Conservation (phyloP, 2,113 vertebrate species). For the Hyaena hyaena region DNA sequence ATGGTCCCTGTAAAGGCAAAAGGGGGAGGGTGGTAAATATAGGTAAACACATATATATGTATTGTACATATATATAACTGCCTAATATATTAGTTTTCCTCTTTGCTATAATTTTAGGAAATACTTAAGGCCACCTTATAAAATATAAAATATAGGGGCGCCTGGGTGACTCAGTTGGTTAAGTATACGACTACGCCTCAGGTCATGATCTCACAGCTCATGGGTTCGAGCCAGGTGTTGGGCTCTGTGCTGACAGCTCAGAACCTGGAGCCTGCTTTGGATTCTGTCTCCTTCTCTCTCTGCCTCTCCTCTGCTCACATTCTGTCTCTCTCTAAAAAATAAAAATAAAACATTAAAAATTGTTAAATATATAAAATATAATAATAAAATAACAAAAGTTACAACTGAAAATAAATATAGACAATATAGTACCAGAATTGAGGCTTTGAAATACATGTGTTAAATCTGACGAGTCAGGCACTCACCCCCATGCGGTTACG, state of each 20-base stretch:
- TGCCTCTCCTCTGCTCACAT: too few species aligned
- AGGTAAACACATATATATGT: neutral
- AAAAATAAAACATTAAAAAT: neutral
- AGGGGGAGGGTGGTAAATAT: fast-evolving
- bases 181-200: too few species aligned
- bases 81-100: neutral
- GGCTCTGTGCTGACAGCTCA: too few species aligned
- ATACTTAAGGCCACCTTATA: neutral
- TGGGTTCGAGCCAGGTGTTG: too few species aligned
- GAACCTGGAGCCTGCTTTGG: too few species aligned
- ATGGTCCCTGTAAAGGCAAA: neutral
- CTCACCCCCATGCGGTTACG: fast-evolving
- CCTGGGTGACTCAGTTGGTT: too few species aligned
- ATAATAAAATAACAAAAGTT: neutral
- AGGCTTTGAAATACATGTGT: neutral
- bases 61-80: neutral
- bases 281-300: too few species aligned
- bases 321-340: too few species aligned
- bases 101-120: neutral
- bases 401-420: neutral
- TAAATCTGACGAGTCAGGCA: neutral
- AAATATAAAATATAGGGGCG: neutral
- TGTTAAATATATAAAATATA: neutral
- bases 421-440: neutral
- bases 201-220: too few species aligned